Conservation (phyloP, 2,888 invertebrate species). For the Eupeodes luniger region DNA sequence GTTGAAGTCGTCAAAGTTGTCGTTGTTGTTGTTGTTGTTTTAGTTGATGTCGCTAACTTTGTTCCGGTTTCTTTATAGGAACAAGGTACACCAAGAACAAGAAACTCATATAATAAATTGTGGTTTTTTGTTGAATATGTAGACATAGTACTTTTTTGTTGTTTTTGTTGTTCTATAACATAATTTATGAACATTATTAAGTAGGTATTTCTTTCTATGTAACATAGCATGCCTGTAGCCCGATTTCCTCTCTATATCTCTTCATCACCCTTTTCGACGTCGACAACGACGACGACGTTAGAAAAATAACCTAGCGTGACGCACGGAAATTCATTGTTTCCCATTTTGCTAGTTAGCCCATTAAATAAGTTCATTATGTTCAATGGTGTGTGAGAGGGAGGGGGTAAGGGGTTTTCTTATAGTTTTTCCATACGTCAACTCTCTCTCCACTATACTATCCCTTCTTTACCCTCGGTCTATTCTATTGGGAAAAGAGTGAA, state of each 20-base stretch:
- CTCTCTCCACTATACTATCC: not conserved
- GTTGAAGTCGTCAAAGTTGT: no score
- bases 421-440: not conserved
- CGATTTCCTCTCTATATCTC: not conserved
- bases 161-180: conserved; percentile 58
- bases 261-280: not conserved
- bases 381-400: conserved; percentile 3
- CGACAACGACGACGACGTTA: no score
- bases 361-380: conserved; percentile 75
- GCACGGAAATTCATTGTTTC: conserved; percentile 76
- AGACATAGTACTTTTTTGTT: conserved; percentile 51
- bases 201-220: conserved; percentile 13
- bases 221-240: not conserved
- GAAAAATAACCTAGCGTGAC: conserved; percentile 72
- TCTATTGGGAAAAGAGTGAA: conserved; percentile 35
- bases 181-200: conserved; percentile 70
- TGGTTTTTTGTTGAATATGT: conserved; percentile 38
- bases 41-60: conserved; percentile 56
- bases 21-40: not conserved
- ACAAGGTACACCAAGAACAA: conserved; percentile 19
- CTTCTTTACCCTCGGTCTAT: not conserved
- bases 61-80: conserved; percentile 61
- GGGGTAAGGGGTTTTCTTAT: conserved; percentile 23
- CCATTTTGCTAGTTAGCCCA: conserved; percentile 75
- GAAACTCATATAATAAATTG: conserved; percentile 46